Conservation (phyloP, 2,888 invertebrate species). For the Morpho deidamia region DNA sequence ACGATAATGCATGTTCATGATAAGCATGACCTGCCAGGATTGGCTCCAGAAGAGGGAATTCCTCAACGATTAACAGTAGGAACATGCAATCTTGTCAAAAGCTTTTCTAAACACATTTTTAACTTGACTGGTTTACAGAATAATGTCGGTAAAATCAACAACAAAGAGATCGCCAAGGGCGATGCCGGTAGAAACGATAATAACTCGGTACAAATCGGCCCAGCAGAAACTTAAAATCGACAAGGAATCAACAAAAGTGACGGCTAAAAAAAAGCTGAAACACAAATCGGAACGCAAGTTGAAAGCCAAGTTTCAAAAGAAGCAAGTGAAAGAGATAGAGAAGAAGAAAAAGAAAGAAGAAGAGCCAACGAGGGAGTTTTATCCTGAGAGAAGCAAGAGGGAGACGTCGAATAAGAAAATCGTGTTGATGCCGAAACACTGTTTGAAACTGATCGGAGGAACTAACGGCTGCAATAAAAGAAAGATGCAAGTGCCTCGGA, state of each 20-base stretch:
- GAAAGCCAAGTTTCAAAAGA: constrained; percentile 6
- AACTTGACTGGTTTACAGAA: too few relatives aligned
- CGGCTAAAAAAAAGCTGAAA: constrained; percentile 9
- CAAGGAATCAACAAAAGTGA: constrained; percentile 23
- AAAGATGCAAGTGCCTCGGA: constrained; percentile 42
- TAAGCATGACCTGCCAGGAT: too few relatives aligned
- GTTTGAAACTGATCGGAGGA: constrained; percentile 40
- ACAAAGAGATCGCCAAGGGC: constrained; percentile 23
- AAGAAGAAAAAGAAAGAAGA: neutral
- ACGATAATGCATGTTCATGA: too few relatives aligned
- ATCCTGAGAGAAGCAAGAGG: constrained; percentile 46
- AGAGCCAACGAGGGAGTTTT: constrained; percentile 35
- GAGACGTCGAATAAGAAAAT: constrained; percentile 35
- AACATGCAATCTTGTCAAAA: too few relatives aligned
- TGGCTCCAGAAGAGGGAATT: too few relatives aligned
- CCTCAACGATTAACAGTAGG: too few relatives aligned
- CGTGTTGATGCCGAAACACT: constrained; percentile 41
- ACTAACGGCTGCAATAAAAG: constrained; percentile 42
- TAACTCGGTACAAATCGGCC: constrained; percentile 43
- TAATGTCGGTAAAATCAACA: constrained; percentile 1
- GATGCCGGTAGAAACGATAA: constrained; percentile 35
- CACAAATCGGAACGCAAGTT: constrained; percentile 15
- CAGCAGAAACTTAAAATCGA: constrained; percentile 28
- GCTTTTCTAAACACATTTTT: too few relatives aligned
- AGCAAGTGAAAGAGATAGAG: neutral